These are phyloP conservation scores for silkworm (Bombyx mori) DNA, from an alignment of 1,140 invertebrate genomes.

Conservation along the genomic window ASM3026992v2 NC_085118.1:4903001-4903500, in stretches of 20 bases:
- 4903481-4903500: no score
- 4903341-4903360: no score
- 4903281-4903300: no score
- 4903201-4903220: slow-evolving; percentile 45
- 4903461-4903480: no score
- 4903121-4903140: slow-evolving; percentile 29
- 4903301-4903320: no score
- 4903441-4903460: no score
- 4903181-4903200: slow-evolving; percentile 50
- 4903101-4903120: slow-evolving; percentile 38
- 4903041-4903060: slow-evolving; percentile 5
- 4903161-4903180: slow-evolving; percentile 37
- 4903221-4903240: slow-evolving; percentile 27
- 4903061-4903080: not conserved
- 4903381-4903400: no score
- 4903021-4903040: not conserved
- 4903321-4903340: no score
- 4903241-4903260: slow-evolving; percentile 40
- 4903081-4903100: slow-evolving; percentile 21
- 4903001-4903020: no score
- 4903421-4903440: no score
- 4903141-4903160: slow-evolving; percentile 33
- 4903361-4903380: no score
- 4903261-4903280: slow-evolving; percentile 1
- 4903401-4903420: no score